Base-by-base conservation (phyloP, 2,888 invertebrate genomes). In the Rhodophaea formosa region DNA sequence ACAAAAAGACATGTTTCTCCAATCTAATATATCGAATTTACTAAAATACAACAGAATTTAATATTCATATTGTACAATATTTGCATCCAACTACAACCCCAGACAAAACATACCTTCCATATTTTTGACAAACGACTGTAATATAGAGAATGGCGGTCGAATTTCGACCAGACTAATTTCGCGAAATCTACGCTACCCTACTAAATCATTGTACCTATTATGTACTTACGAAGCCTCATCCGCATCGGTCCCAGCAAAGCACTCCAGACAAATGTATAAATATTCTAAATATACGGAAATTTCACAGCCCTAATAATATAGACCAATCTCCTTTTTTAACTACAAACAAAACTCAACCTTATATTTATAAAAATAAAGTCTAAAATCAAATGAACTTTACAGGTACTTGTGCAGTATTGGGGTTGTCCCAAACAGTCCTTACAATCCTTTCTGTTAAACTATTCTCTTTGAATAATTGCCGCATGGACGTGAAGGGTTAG, bases 401-500 rank as follows among this genome's bases (percentile, higher is more conserved):
- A 15, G 15, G 55, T 39, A 57, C 59, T 67, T 77, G 62, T 6
- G 64, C 1, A 64, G 39, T 75, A 80, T 69, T 63, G 62, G 60
- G 45, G 15, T 63, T 59, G 55, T 32, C 53, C 32, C 14, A 53
- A 54, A 58, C 66, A 78, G 80, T 82, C 79, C 86, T 85, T 80
- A 85, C 86, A 91, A 89, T 91, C 91, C 91, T 91, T 91, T 91
- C 91, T 89, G 88, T 86, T 91, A 89, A 90, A 90, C 91, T 90
- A 91, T 91, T 91, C 91, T 91, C 84, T 91, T 90, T 92, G 91
- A 92, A 91, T 92, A 92, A 92, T 92, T 91, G 91, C 88, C 86
- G 91, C 85, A 75, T 88, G 91, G 90, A 89, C 88, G 80, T 87
- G 91, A 90, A 90, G 90, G 90, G 90, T 90, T 83, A 82, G 82